phyloP scores from a whole-genome alignment of 2,113 vertebrate genomes.

The Paedocypris sp. region DNA sequence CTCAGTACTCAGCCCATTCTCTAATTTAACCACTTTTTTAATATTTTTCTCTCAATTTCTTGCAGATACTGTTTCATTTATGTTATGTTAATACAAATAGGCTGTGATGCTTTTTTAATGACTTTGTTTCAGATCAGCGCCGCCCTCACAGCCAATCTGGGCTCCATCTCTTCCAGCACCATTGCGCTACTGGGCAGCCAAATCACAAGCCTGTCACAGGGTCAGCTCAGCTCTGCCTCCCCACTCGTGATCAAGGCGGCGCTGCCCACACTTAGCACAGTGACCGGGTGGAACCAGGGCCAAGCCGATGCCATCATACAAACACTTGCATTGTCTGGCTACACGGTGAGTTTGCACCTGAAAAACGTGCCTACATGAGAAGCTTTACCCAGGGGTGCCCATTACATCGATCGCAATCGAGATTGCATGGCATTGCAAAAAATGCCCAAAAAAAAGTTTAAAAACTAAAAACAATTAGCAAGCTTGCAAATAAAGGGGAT shows the following conservation, averaged over 20 bases:
- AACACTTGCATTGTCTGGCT: conserved; percentile 26
- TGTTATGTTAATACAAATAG: no score
- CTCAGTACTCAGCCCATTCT: no score
- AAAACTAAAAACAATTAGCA: no score
- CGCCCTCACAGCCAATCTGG: conserved; percentile 40
- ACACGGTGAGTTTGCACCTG: conserved; percentile 24
- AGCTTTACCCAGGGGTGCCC: no score
- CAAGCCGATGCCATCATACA: conserved; percentile 40
- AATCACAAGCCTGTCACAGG: conserved; percentile 32
- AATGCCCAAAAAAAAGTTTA: no score
- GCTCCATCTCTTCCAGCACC: conserved; percentile 26
- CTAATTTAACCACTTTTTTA: no score
- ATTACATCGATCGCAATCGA: no score
- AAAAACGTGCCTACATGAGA: neutral
- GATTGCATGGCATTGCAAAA: no score
- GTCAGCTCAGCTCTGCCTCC: conserved; percentile 35
- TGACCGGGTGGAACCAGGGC: conserved; percentile 40
- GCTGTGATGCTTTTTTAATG: no score
- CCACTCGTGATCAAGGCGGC: conserved; percentile 26
- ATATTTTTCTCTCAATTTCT: no score
- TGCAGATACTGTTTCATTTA: no score
- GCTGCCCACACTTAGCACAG: conserved; percentile 33
- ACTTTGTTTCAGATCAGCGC: conserved; percentile 37
- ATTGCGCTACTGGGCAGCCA: conserved; percentile 34
- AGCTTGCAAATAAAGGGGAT: no score